Conservation (phyloP, 2,888 invertebrate species). For the Mechanitis messenoides region DNA sequence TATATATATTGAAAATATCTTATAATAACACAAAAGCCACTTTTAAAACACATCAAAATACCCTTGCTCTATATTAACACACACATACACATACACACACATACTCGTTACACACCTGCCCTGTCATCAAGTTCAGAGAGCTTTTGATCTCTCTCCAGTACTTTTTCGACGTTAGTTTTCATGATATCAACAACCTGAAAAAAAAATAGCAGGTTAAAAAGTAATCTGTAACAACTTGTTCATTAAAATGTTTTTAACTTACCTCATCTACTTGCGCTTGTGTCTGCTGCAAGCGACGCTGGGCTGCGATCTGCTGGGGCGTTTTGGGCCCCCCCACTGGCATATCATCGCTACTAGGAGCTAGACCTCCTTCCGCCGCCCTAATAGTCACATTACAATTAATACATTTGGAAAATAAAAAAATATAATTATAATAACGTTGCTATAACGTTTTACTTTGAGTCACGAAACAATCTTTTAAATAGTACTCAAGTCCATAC, state of each 20-base stretch:
- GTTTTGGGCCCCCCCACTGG: slow-evolving; percentile 92
- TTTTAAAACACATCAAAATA: slow-evolving; percentile 3
- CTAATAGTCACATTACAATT: slow-evolving; percentile 42
- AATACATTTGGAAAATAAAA: too few species aligned
- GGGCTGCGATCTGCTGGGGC: slow-evolving; percentile 89
- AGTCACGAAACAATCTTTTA: neutral
- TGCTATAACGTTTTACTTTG: neutral
- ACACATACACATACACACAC: too few species aligned
- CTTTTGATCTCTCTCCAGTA: slow-evolving; percentile 96
- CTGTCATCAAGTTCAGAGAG: slow-evolving; percentile 96
- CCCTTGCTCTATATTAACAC: too few species aligned
- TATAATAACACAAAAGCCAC: neutral
- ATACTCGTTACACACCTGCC: slow-evolving; percentile 71
- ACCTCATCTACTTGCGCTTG: slow-evolving; percentile 91
- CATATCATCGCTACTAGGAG: slow-evolving; percentile 82
- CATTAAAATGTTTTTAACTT: slow-evolving; percentile 16
- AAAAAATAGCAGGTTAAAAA: slow-evolving; percentile 6
- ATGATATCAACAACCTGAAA: slow-evolving; percentile 92
- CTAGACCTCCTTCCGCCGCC: slow-evolving; percentile 81
- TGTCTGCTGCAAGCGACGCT: slow-evolving; percentile 88
- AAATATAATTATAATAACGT: neutral
- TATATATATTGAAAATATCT: neutral
- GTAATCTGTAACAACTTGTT: too few species aligned
- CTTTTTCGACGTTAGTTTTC: slow-evolving; percentile 98
- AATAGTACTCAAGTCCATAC: too few species aligned